Evolutionary conservation across 1,140 invertebrate genomes (phyloP), one percentile per base, ranked within the genome.

Genomic region (Macrobrachium nipponense): DNA sequence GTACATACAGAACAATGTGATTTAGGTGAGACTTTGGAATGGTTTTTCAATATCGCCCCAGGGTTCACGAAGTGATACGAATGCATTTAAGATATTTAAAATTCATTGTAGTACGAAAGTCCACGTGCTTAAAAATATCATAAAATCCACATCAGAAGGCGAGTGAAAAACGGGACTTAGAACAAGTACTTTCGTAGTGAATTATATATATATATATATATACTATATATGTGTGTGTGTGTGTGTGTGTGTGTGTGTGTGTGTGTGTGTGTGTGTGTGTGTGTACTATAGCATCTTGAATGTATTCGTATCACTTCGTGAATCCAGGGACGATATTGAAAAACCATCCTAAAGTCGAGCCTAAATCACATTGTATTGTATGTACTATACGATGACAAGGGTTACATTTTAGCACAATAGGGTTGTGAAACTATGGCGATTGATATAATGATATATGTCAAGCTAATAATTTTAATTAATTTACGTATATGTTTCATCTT

Each of bases 161-260:
- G n/a, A n/a, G n/a, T n/a, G n/a, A n/a, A n/a, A n/a, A n/a, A n/a
- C n/a, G n/a, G n/a, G n/a, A n/a, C n/a, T n/a, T n/a, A n/a, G n/a
- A n/a, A n/a, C n/a, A n/a, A n/a, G n/a, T n/a, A n/a, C n/a, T n/a
- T n/a, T n/a, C n/a, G n/a, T n/a, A n/a, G n/a, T n/a, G n/a, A n/a
- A n/a, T n/a, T 18, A 51, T 36, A 36, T n/a, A 77, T 77, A 77
- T 77, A 77, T 77, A 77, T 77, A 77, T 77, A 77, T 77, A 77
- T 77, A 77, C n/a, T 77, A 77, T 77, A 77, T 77, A 77, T 77
- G 60, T 77, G 60, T 59, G 51, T 20, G 60, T 80, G 23, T 64
- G 60, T 51, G 20, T 75, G 10, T 75, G 20, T 73, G 14, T 73
- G 17, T 73, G 14, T 73, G 17, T 73, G 14, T 73, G 17, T 73